phyloP scores from a whole-genome alignment of 2,113 vertebrate genomes.

The Sterrhoptilus dennistouni region DNA sequence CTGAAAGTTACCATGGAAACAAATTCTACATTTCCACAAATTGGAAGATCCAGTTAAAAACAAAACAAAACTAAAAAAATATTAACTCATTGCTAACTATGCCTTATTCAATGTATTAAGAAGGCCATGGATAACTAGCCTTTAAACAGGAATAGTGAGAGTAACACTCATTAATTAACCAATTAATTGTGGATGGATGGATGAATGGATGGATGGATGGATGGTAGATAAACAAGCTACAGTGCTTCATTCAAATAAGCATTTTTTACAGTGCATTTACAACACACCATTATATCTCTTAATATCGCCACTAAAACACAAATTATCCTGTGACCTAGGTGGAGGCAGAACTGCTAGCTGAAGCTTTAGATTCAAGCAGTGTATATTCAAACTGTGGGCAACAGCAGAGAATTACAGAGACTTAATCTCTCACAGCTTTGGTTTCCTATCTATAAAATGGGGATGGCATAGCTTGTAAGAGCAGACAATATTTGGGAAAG shows the following conservation, averaged over 20 bases:
- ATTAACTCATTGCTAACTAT: slow-evolving; percentile 22
- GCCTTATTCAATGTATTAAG: not conserved
- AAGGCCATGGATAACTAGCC: not conserved
- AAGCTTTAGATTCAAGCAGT: not conserved
- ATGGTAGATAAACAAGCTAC: not conserved
- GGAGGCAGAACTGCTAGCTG: not conserved
- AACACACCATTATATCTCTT: not conserved
- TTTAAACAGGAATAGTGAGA: not conserved
- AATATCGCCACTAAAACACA: not conserved
- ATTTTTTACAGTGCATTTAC: not conserved
- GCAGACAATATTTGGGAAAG: not conserved
- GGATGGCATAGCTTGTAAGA: not conserved
- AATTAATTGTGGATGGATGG: not conserved
- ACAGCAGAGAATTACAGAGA: not conserved
- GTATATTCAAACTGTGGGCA: not conserved
- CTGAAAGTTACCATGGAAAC: slow-evolving; percentile 66
- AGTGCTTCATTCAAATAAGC: not conserved
- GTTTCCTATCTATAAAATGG: not conserved
- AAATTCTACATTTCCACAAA: slow-evolving; percentile 42
- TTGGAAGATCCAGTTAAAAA: slow-evolving; percentile 14
- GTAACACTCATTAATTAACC: not conserved
- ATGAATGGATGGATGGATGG: too few species aligned
- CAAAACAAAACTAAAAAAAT: not conserved
- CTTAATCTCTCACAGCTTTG: not conserved
- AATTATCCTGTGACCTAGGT: not conserved